A percentile compares a stretch with the other conserved stretches of the same genome.
These are phyloP conservation scores for Myripristis jacobus DNA, from an alignment of 2,797 vertebrate species.

Conservation along the genomic window DNA sequence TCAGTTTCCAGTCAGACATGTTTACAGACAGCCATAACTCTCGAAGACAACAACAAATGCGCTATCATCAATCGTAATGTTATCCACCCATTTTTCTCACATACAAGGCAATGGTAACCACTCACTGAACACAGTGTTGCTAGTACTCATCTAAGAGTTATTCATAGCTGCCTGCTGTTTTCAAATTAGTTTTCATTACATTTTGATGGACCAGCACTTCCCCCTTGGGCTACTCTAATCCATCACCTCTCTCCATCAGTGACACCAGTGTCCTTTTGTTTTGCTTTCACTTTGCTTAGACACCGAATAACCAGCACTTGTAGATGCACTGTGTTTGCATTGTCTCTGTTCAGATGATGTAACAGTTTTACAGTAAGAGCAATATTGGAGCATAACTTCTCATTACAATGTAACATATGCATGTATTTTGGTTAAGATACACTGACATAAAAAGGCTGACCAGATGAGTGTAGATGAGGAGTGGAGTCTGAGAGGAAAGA, in stretches of 20 bases:
- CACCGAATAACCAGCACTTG: constrained; percentile 20
- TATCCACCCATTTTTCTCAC: constrained; percentile 70
- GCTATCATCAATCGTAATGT: constrained; percentile 70
- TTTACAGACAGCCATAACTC: constrained; percentile 72
- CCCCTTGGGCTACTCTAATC: constrained; percentile 73
- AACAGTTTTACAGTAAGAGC: constrained; percentile 2
- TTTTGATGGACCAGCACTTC: constrained; percentile 76
- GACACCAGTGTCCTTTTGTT: constrained; percentile 67
- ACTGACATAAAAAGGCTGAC: constrained; percentile 22
- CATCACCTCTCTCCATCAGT: constrained; percentile 68
- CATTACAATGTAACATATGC: constrained; percentile 1
- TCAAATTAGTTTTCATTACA: constrained; percentile 80
- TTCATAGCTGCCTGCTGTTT: constrained; percentile 72
- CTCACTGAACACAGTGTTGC: constrained; percentile 58
- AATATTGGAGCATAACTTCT: constrained; percentile 2
- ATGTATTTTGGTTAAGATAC: constrained; percentile 1
- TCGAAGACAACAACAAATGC: constrained; percentile 70
- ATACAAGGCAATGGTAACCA: constrained; percentile 65
- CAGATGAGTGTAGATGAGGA: constrained; percentile 26
- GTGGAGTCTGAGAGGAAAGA: constrained; percentile 39
- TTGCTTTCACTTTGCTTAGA: constrained; percentile 24
- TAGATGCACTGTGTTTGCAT: constrained; percentile 7
- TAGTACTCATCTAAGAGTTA: constrained; percentile 60
- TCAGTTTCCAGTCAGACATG: constrained; percentile 67
- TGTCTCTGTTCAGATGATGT: not conserved